Evolutionary conservation across 2,888 invertebrate species (phyloP).

Genomic region (Yponomeuta cagnagella): DNA sequence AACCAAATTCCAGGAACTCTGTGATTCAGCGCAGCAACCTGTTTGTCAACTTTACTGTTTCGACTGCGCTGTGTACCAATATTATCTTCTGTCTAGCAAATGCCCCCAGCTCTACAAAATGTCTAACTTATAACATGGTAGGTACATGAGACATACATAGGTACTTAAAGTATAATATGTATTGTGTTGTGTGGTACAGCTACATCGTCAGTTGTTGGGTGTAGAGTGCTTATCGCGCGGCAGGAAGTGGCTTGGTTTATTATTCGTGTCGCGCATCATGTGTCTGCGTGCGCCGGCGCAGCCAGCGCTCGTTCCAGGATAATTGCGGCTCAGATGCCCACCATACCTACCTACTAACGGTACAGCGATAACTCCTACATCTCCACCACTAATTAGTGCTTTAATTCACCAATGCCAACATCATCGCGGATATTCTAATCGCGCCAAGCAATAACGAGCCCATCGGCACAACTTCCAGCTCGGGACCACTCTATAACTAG

Average conservation of each 20-base stretch:
- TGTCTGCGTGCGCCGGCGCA: constrained; percentile 48
- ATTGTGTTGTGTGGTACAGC: not conserved
- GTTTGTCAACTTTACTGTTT: not conserved
- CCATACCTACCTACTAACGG: constrained; percentile 44
- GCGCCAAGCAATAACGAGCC: not conserved
- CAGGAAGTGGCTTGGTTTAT: constrained; percentile 74
- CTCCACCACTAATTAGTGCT: constrained; percentile 57
- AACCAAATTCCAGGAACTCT: constrained; percentile 8
- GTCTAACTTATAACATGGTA: not conserved
- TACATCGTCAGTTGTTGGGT: not conserved
- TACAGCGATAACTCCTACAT: constrained; percentile 56
- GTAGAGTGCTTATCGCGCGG: constrained; percentile 49
- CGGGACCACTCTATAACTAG: not conserved
- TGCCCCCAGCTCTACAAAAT: constrained; percentile 5
- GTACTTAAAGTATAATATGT: constrained; percentile 6
- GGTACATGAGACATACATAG: not conserved
- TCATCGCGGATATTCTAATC: constrained; percentile 33
- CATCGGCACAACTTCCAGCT: not conserved
- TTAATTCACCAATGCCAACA: constrained; percentile 37
- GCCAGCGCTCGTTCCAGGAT: constrained; percentile 45
- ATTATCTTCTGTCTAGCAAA: constrained; percentile 11
- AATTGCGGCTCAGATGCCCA: constrained; percentile 48
- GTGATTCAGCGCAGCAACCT: not conserved
- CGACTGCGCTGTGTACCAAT: constrained; percentile 1
- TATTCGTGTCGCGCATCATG: constrained; percentile 72